Percentiles rank a stretch among this genome's conserved stretches.
Conservation (phyloP, 2,113 vertebrate genomes). For the Callithrix jacchus region DNA sequence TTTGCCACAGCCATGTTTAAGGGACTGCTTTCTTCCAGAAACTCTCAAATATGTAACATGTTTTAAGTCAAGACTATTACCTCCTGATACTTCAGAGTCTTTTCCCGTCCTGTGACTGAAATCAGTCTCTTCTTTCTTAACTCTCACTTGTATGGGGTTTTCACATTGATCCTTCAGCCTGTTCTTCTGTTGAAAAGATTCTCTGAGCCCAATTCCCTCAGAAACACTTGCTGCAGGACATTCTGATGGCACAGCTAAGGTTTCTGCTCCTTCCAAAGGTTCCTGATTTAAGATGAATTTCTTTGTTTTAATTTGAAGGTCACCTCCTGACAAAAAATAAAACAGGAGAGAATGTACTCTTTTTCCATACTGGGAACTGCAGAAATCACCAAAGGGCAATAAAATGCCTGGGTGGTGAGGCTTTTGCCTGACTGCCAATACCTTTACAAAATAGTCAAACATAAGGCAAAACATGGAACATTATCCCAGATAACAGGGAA, state of each 20-base stretch:
- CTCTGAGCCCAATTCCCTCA: not conserved
- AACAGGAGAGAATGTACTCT: conserved; percentile 36
- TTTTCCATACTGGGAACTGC: not conserved
- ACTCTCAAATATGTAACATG: not conserved
- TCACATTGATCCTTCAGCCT: not conserved
- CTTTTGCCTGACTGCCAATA: not conserved
- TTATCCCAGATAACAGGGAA: not conserved
- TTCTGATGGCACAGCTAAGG: not conserved
- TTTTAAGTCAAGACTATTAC: not conserved
- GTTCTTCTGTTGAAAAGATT: not conserved
- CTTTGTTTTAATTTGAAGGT: conserved; percentile 42
- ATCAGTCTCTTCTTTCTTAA: conserved; percentile 26
- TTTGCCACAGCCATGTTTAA: conserved; percentile 29
- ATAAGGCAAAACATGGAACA: not conserved
- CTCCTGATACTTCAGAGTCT: not conserved
- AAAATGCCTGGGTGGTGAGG: not conserved
- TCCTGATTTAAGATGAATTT: conserved; percentile 29
- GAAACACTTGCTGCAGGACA: not conserved
- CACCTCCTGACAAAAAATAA: conserved; percentile 58
- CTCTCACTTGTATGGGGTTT: not conserved
- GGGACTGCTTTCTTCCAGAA: conserved; percentile 37
- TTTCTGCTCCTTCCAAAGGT: conserved; percentile 3
- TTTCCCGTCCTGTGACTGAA: not conserved
- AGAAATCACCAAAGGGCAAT: not conserved
- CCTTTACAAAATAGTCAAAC: not conserved